These are phyloP conservation scores for Candoia aspera DNA, from an alignment of 2,113 vertebrate genomes.

Conservation along the genomic window DNA sequence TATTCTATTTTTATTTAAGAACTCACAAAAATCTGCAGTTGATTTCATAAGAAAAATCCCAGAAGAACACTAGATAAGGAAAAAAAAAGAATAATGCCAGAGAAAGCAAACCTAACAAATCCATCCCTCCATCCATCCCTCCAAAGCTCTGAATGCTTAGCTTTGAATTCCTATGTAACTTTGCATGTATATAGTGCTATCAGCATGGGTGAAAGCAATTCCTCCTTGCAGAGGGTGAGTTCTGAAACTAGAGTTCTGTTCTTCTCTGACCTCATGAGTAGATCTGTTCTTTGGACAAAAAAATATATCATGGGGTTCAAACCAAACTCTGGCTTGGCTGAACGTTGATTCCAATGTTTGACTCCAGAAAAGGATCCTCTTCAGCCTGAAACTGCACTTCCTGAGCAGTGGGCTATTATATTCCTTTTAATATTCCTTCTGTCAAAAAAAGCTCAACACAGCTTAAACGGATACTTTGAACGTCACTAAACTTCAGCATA, in stretches of 20 bases:
- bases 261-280: neutral
- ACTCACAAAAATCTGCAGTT: neutral
- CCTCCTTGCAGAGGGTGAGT: neutral
- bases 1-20: neutral
- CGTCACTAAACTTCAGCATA: neutral
- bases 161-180: neutral
- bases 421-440: neutral
- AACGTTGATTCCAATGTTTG: neutral
- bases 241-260: neutral
- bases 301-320: neutral
- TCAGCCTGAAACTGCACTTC: neutral
- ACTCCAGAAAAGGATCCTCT: neutral
- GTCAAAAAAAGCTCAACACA: neutral
- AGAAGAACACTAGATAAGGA: neutral
- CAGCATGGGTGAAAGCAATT: neutral
- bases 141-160: neutral
- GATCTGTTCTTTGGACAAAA: neutral
- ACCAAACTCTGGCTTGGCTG: neutral
- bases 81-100: neutral
- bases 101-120: neutral
- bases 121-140: neutral
- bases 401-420: neutral
- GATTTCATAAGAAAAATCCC: neutral
- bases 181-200: neutral
- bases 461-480: neutral